A percentile compares a stretch with the other conserved stretches of the same genome.
Conservation (phyloP, 2,888 invertebrate genomes). For the Lasioglossum figueresi region DNA sequence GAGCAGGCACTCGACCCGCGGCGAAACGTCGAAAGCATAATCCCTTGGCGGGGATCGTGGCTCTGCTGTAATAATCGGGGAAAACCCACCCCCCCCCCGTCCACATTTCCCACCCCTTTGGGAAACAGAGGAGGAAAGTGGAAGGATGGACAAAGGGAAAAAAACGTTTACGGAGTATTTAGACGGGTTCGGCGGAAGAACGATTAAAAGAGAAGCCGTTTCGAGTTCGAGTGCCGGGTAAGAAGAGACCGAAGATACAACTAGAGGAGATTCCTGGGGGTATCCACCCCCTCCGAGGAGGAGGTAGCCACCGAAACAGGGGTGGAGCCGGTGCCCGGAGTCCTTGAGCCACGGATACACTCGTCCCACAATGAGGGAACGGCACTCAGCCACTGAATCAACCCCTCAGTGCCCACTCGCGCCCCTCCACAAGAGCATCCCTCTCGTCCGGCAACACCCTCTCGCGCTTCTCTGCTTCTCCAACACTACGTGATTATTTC, state of each 20-base stretch:
- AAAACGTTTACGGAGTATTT: conserved; percentile 37
- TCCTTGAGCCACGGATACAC: conserved; percentile 73
- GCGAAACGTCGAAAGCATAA: conserved; percentile 26
- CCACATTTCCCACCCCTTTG: neutral
- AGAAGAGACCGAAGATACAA: conserved; percentile 30
- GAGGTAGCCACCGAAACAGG: conserved; percentile 55
- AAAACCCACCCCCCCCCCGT: neutral
- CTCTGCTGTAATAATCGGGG: conserved; percentile 16
- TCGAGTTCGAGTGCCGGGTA: neutral
- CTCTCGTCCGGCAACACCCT: conserved; percentile 62
- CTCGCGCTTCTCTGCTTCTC: conserved; percentile 71
- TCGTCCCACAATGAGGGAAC: conserved; percentile 75
- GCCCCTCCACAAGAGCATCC: conserved; percentile 36
- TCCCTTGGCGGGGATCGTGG: neutral
- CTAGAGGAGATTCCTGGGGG: conserved; percentile 45
- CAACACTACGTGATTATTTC: conserved; percentile 81
- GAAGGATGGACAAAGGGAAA: neutral
- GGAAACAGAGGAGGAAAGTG: neutral
- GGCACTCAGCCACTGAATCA: conserved; percentile 76
- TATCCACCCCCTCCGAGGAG: conserved; percentile 43
- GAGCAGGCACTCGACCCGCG: conserved; percentile 10
- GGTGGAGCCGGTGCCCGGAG: conserved; percentile 66
- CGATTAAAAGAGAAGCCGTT: conserved; percentile 42
- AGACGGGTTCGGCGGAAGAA: conserved; percentile 17
- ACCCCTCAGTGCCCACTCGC: conserved; percentile 64